phyloP scores from a whole-genome alignment of 92 coral and sea anemone genomes.

The Nematostella vectensis region DNA sequence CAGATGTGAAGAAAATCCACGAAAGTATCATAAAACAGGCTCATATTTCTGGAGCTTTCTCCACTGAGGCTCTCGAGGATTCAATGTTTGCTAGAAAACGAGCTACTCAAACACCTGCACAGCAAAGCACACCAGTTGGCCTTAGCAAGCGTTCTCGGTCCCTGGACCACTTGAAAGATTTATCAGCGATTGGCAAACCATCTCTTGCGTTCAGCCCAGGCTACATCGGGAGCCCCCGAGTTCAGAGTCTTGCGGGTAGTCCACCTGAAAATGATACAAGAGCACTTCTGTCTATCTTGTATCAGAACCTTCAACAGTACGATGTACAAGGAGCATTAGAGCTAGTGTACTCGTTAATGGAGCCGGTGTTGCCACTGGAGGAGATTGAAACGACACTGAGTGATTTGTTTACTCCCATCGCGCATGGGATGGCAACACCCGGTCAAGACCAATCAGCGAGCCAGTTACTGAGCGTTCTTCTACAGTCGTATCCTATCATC shows the following conservation, averaged over 20 bases:
- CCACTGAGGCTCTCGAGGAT: conserved; percentile 29
- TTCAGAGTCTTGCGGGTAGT: conserved; percentile 1
- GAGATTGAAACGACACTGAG: conserved; percentile 32
- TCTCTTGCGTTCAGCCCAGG: background rate
- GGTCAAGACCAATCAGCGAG: conserved; percentile 37
- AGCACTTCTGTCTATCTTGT: conserved; percentile 71
- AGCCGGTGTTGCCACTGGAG: conserved; percentile 42
- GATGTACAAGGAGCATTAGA: conserved; percentile 74
- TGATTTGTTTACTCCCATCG: conserved; percentile 35
- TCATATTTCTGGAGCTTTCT: too few relatives aligned
- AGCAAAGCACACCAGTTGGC: conserved; percentile 27
- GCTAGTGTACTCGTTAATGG: conserved; percentile 68
- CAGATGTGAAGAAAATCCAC: too few relatives aligned
- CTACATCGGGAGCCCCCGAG: background rate
- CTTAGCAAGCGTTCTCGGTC: conserved; percentile 9
- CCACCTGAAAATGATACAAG: conserved; percentile 41
- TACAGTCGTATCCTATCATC: conserved; percentile 70
- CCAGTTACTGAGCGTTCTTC: conserved; percentile 39
- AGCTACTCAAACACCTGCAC: conserved; percentile 12
- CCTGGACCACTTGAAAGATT: conserved; percentile 23
- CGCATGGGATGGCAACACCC: conserved; percentile 29
- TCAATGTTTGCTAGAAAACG: conserved; percentile 48
- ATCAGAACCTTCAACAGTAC: conserved; percentile 75
- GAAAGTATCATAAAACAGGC: too few relatives aligned
- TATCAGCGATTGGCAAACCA: background rate